phyloP scores from a whole-genome alignment of 2,113 vertebrate genomes.

The Ondatra zibethicus region DNA sequence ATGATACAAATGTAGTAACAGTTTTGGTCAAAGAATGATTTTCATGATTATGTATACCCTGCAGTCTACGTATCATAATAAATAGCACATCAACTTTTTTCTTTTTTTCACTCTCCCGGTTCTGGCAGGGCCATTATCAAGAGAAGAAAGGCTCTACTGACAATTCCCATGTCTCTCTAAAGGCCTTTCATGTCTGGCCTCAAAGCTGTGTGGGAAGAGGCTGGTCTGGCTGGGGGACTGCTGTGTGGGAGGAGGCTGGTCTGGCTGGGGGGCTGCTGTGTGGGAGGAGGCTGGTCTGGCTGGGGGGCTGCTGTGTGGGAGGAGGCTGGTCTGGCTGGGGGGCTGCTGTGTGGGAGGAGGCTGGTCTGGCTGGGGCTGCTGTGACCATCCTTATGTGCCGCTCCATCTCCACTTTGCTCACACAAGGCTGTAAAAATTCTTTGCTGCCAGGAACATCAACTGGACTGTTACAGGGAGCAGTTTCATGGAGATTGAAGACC shows the following conservation, averaged over 20 bases:
- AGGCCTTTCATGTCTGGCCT: slow-evolving; percentile 76
- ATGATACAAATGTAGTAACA: slow-evolving; percentile 19
- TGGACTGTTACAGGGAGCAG: slow-evolving; percentile 23
- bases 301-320: not conserved
- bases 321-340: too few species aligned
- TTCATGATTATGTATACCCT: slow-evolving; percentile 71
- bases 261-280: not conserved
- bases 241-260: not conserved
- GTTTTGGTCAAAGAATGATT: slow-evolving; percentile 71
- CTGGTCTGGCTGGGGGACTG: not conserved
- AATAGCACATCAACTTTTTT: slow-evolving; percentile 70
- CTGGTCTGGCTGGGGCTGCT: not conserved
- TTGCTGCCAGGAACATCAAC: slow-evolving; percentile 20
- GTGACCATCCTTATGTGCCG: not conserved
- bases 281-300: not conserved
- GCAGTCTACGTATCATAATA: slow-evolving; percentile 55
- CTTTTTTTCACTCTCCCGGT: not conserved
- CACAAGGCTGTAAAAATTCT: not conserved
- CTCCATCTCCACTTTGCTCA: not conserved
- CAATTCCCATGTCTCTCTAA: slow-evolving; percentile 56
- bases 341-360: not conserved
- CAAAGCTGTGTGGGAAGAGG: slow-evolving; percentile 13
- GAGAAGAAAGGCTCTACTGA: slow-evolving; percentile 72
- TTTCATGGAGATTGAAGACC: slow-evolving; percentile 75
- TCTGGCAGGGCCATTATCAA: slow-evolving; percentile 66